These are phyloP conservation scores for Tetranychus piercei DNA, from an alignment of 2,888 invertebrate species.

Conservation along the genomic window DNA sequence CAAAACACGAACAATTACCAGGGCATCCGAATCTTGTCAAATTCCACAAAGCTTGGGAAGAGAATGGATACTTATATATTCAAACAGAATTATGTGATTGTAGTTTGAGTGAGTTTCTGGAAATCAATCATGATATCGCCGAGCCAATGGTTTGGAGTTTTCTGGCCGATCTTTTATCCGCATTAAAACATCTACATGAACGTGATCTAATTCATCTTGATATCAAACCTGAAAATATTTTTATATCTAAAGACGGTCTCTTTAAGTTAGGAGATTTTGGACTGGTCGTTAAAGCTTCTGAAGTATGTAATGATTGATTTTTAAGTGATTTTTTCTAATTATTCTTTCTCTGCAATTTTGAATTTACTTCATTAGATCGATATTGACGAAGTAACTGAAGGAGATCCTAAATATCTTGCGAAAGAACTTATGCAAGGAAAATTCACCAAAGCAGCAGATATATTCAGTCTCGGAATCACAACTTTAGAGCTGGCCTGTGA, in stretches of 20 bases:
- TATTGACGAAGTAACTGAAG: constrained; percentile 44
- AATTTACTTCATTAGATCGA: constrained; percentile 34
- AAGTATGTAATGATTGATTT: constrained; percentile 13
- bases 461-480: constrained; percentile 53
- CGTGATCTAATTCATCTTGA: constrained; percentile 51
- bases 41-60: constrained; percentile 53
- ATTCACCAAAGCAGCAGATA: constrained; percentile 51
- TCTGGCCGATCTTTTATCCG: constrained; percentile 45
- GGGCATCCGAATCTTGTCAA: constrained; percentile 47
- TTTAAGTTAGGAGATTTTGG: constrained; percentile 61
- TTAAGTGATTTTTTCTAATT: neutral
- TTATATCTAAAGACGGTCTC: constrained; percentile 43
- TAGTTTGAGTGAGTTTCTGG: constrained; percentile 40
- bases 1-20: constrained; percentile 48
- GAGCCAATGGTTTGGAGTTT: constrained; percentile 48
- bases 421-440: constrained; percentile 47
- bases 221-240: constrained; percentile 57
- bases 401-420: constrained; percentile 56
- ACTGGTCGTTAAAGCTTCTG: constrained; percentile 43
- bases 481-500: constrained; percentile 51
- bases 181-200: constrained; percentile 48
- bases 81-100: constrained; percentile 50
- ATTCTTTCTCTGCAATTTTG: neutral
- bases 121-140: constrained; percentile 38
- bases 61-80: constrained; percentile 46